phyloP scores from a whole-genome alignment of 1,140 invertebrate genomes.

The Hycleus cichorii region DNA sequence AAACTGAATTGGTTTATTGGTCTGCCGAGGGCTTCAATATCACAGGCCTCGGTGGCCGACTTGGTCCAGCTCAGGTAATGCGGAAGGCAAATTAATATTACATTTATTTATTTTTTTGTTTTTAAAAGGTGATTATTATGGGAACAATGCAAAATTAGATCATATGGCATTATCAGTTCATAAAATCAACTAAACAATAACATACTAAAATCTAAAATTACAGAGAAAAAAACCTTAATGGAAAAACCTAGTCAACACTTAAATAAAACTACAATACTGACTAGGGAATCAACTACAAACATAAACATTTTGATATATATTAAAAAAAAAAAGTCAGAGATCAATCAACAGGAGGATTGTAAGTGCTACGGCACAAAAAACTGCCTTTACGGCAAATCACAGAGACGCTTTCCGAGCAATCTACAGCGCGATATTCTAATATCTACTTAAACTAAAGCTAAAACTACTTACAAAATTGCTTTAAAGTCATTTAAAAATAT shows the following conservation, averaged over 20 bases:
- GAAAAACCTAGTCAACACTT: slow-evolving; percentile 38
- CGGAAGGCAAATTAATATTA: slow-evolving; percentile 13
- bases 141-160: slow-evolving; percentile 10
- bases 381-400: slow-evolving; percentile 38
- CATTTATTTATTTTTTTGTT: neutral
- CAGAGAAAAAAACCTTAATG: slow-evolving; percentile 21
- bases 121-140: too few species aligned
- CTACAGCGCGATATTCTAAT: slow-evolving; percentile 33
- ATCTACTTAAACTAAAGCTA: slow-evolving; percentile 27
- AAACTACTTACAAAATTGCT: slow-evolving; percentile 33
- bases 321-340: slow-evolving; percentile 35
- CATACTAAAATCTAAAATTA: slow-evolving; percentile 31
- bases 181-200: slow-evolving; percentile 29
- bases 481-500: slow-evolving; percentile 40
- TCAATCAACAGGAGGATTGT: slow-evolving; percentile 40
- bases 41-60: slow-evolving; percentile 23
- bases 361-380: slow-evolving; percentile 20
- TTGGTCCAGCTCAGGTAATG: slow-evolving; percentile 25
- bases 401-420: slow-evolving; percentile 42
- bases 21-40: slow-evolving; percentile 22
- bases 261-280: slow-evolving; percentile 38
- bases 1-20: slow-evolving; percentile 18
- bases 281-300: slow-evolving; percentile 38
- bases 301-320: slow-evolving; percentile 34
- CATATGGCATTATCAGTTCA: slow-evolving; percentile 24